A percentile compares a stretch with the other conserved stretches of the same genome.
Conservation (phyloP, 2,113 vertebrate genomes). For the Rhadina sibilatrix region DNA sequence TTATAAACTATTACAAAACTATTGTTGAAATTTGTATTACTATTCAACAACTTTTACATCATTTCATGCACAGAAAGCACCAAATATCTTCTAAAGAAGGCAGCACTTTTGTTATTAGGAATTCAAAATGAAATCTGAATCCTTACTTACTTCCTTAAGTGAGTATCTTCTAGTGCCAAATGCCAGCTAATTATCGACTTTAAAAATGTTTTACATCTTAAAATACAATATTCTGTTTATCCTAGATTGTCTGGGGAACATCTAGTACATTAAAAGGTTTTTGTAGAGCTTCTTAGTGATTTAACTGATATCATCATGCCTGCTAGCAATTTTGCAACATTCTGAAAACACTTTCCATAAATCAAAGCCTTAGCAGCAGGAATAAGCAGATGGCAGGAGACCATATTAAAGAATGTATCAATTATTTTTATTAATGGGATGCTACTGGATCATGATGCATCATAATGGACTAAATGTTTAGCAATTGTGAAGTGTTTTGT, state of each 20-base stretch:
- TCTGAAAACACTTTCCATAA: conserved; percentile 75
- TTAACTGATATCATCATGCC: conserved; percentile 69
- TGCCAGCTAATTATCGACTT: conserved; percentile 51
- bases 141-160: conserved; percentile 68
- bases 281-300: conserved; percentile 62
- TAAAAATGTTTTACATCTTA: conserved; percentile 70
- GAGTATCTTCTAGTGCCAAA: conserved; percentile 44
- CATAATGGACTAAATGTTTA: conserved; percentile 56
- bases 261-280: conserved; percentile 71
- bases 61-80: conserved; percentile 1
- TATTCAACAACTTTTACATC: background rate
- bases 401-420: conserved; percentile 65
- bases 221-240: conserved; percentile 73
- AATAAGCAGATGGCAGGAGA: conserved; percentile 73
- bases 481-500: conserved; percentile 44
- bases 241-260: conserved; percentile 68
- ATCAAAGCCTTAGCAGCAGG: conserved; percentile 73
- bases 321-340: conserved; percentile 75
- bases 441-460: conserved; percentile 57
- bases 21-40: background rate
- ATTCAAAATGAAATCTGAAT: conserved; percentile 34
- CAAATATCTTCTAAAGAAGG: background rate
- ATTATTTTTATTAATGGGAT: conserved; percentile 71
- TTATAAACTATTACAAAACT: background rate
- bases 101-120: background rate